These are phyloP conservation scores for Drosophila yakuba DNA, from an alignment of 1,140 invertebrate species.

Conservation along the genomic window DNA sequence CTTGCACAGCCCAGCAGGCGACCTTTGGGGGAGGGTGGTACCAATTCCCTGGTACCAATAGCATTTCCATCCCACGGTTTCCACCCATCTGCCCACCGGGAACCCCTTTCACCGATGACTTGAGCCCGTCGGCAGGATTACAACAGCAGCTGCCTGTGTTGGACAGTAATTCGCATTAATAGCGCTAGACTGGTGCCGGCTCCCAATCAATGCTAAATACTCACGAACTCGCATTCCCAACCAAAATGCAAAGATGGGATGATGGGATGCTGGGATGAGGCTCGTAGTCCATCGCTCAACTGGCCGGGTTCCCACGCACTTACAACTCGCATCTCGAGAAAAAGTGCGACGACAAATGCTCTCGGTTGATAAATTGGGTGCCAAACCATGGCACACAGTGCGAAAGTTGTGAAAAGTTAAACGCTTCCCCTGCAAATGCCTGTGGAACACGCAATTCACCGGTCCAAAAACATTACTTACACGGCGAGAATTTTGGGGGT, in stretches of 20 bases:
- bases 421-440: conserved; percentile 64
- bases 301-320: conserved; percentile 72
- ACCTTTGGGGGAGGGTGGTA: conserved; percentile 46
- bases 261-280: conserved; percentile 1
- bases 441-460: conserved; percentile 59
- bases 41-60: background rate
- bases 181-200: conserved; percentile 67
- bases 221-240: background rate
- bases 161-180: conserved; percentile 73
- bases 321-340: conserved; percentile 30
- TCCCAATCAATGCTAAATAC: conserved; percentile 43
- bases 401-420: conserved; percentile 78
- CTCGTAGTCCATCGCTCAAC: conserved; percentile 33
- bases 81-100: conserved; percentile 11
- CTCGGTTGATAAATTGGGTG: conserved; percentile 76
- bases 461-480: conserved; percentile 6
- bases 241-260: background rate
- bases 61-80: conserved; percentile 16
- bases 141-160: conserved; percentile 62
- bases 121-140: conserved; percentile 56
- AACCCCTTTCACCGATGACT: conserved; percentile 52
- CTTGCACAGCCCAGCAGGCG: conserved; percentile 53
- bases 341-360: conserved; percentile 63
- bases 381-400: conserved; percentile 60
- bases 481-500: conserved; percentile 37